Evolutionary conservation across 2,888 invertebrate genomes (phyloP), one percentile per base, ranked within the genome.

Genomic region (Amblyjoppa fuscipennis): DNA sequence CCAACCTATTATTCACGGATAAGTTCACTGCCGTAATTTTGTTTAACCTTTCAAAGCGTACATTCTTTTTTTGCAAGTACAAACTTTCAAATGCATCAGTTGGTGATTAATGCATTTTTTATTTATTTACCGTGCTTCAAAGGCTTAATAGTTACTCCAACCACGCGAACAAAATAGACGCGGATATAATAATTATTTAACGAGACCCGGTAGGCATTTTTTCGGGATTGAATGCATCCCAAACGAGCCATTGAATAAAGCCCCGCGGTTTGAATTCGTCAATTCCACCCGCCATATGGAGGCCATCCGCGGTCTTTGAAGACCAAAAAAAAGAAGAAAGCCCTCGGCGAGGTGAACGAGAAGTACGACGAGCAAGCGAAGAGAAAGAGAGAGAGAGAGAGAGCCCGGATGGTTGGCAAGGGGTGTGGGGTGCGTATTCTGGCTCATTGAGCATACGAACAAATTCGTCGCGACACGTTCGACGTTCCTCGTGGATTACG

Each of bases 401-500:
- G 68, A 59, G 56, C 6, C 1, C 77, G 82, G 73, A 76, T 71
- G 79, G 51, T 75, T 73, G 66, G 70, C 56, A 74, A 81, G 84
- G 89, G 85, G 89, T 89, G 90, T 88, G 89, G 89, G 91, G 90
- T 77, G 91, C 87, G 89, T 87, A 90, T 93, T 93, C 93, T 92
- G 92, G 93, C 93, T 94, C 93, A 94, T 94, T 92, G 94, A 90
- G 88, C 92, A 92, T 87, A 85, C 83, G 89, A 90, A 93, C 93
- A 93, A 93, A 93, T 94, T 92, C 93, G 92, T 93, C 92, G 92
- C 91, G 94, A 94, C 89, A 83, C 87, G 86, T 84, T 88, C 89
- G 89, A 89, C 94, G 92, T 92, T 64, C 89, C 87, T 88, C 89
- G 90, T 92, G 91, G 92, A 91, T 91, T 91, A 91, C 90, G 91